A percentile compares a stretch with the other conserved stretches of the same genome.
These are phyloP conservation scores for Melitaea athalia DNA, from an alignment of 2,888 invertebrate genomes.

Conservation along the genomic window DNA sequence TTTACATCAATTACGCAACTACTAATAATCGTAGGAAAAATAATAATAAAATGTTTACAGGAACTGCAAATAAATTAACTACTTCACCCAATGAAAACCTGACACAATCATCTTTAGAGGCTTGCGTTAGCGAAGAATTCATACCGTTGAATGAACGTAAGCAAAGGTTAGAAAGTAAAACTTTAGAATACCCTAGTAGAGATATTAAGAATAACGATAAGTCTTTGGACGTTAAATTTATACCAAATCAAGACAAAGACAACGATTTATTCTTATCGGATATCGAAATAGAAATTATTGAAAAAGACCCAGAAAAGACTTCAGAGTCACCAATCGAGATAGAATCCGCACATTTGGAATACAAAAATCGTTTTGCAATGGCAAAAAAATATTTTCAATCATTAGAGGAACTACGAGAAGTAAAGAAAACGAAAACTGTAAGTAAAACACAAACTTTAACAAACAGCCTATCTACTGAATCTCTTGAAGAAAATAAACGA, in stretches of 20 bases:
- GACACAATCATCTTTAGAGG: conserved; percentile 6
- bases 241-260: conserved; percentile 53
- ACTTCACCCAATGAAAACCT: conserved; percentile 16
- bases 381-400: conserved; percentile 79
- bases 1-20: too few relatives aligned
- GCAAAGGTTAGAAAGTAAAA: conserved; percentile 41
- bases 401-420: conserved; percentile 67
- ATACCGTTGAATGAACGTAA: conserved; percentile 7
- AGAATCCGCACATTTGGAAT: conserved; percentile 59
- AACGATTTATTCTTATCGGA: conserved; percentile 69
- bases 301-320: conserved; percentile 56
- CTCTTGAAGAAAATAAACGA: conserved; percentile 54
- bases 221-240: conserved; percentile 51
- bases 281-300: conserved; percentile 74
- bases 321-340: conserved; percentile 51
- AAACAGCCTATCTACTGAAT: conserved; percentile 64
- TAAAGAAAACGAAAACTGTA: conserved; percentile 59
- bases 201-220: conserved; percentile 44
- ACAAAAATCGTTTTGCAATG: conserved; percentile 73
- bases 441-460: conserved; percentile 71
- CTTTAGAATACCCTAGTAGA: conserved; percentile 43
- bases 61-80: conserved; percentile 37
- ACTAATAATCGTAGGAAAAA: too few relatives aligned
- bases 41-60: conserved; percentile 37
- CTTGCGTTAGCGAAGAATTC: conserved; percentile 4